phyloP scores from a whole-genome alignment of 2,113 vertebrate genomes.

The Cyprinus carpio region DNA sequence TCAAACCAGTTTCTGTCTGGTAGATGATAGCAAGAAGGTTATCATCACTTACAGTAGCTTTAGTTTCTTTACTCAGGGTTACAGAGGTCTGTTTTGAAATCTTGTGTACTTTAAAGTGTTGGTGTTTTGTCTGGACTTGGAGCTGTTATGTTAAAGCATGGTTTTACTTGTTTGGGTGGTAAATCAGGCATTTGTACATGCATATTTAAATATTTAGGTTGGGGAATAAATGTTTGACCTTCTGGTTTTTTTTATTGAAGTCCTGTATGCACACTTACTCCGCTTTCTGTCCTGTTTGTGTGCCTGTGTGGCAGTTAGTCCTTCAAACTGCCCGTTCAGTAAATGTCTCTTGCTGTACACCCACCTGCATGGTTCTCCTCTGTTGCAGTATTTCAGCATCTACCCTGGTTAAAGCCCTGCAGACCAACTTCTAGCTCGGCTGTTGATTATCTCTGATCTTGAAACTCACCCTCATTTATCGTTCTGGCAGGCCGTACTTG shows the following conservation, averaged over 20 bases:
- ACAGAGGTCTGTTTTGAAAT: neutral
- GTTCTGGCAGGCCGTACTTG: slow-evolving; percentile 84
- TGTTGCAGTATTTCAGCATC: neutral
- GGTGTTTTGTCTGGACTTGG: neutral
- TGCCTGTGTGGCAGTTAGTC: neutral
- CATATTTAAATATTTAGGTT: neutral
- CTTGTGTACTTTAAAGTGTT: neutral
- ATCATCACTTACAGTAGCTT: no score
- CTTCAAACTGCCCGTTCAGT: neutral
- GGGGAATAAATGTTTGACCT: neutral
- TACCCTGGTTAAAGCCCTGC: neutral
- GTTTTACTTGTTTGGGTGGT: neutral
- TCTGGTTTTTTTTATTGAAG: slow-evolving; percentile 9
- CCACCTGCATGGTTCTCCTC: slow-evolving; percentile 43
- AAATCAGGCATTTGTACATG: neutral
- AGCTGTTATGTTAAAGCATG: neutral
- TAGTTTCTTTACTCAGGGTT: neutral
- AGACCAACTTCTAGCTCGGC: neutral
- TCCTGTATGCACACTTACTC: slow-evolving; percentile 1
- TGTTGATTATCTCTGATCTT: neutral
- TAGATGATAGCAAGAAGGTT: no score
- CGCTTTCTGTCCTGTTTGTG: neutral
- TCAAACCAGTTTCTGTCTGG: no score
- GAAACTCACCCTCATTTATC: slow-evolving; percentile 12
- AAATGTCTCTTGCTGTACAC: neutral